Evolutionary conservation across 2,888 invertebrate genomes (phyloP), one percentile per base, ranked within the genome.

Genomic region (Galeruca laticollis): DNA sequence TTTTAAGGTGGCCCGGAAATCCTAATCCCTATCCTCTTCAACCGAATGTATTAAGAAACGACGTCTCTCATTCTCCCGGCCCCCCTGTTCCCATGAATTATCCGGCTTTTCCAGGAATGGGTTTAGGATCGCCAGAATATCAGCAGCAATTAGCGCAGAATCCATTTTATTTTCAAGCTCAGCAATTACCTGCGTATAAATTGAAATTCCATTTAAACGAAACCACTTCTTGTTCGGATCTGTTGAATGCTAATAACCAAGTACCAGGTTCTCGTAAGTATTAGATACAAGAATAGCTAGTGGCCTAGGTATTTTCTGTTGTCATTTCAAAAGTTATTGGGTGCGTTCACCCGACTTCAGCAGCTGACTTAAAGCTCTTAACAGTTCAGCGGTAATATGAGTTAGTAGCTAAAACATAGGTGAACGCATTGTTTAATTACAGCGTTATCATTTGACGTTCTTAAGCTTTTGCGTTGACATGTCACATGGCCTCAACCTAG

Each of bases 211-310:
- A 80, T 71, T 52, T 61, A 37, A 77, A 80, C 68, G 68, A 54
- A 18, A 72, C 75, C 52, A 81, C 80, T 1, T 79, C 80, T 15
- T 79, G 78, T 26, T 69, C 78, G 0, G 80, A 81, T 70, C 71
- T 81, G 21, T 15, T 69, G 21, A 62, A 63, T 11, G 49, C 51
- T 37, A 21, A 13, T 10, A 62, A 63, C 5, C 74, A 73, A 56
- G 40, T 73, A 37, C 73, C 72, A 33, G 61, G 68, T 35, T 70
- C 74, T 70, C 69, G 77, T 77, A 74, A 74, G 72, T 56, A 37
- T 33, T 21, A n/a, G n/a, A n/a, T n/a, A n/a, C n/a, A n/a, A n/a
- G n/a, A n/a, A n/a, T n/a, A n/a, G n/a, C n/a, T n/a, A n/a, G n/a
- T n/a, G n/a, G n/a, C n/a, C n/a, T n/a, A n/a, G n/a, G n/a, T n/a